phyloP scores from a whole-genome alignment of 2,888 invertebrate species.

The Myopa tessellatipennis region DNA sequence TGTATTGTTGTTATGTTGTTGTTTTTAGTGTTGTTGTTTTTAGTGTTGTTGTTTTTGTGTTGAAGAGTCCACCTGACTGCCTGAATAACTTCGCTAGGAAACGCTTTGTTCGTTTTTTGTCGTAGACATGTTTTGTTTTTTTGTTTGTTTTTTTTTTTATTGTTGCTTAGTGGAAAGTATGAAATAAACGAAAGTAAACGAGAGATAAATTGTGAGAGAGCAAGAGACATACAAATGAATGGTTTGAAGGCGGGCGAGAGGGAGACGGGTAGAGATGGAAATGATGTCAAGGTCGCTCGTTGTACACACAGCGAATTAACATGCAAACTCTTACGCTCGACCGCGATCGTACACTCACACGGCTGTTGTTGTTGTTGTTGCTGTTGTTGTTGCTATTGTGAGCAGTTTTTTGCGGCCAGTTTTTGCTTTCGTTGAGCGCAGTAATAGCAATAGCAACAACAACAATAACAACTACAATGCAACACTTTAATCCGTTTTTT shows the following conservation, averaged over 20 bases:
- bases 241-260: not conserved
- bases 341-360: not conserved
- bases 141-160: too few species aligned
- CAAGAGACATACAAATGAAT: too few species aligned
- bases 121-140: too few species aligned
- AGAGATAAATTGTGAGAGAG: too few species aligned
- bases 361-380: not conserved
- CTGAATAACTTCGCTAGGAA: too few species aligned
- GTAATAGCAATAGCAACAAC: not conserved
- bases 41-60: not conserved
- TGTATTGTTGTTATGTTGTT: too few species aligned
- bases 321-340: slow-evolving; percentile 8
- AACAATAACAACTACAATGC: slow-evolving; percentile 5
- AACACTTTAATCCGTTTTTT: not conserved
- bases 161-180: too few species aligned
- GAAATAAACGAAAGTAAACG: too few species aligned
- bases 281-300: slow-evolving; percentile 36
- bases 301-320: not conserved
- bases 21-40: too few species aligned
- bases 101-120: too few species aligned
- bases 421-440: not conserved
- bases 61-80: not conserved
- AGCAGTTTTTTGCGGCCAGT: not conserved
- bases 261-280: slow-evolving; percentile 2
- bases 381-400: not conserved